A percentile compares a stretch with the other conserved stretches of the same genome.
phyloP scores from a whole-genome alignment of 2,113 vertebrate genomes.

The Lipophrys pholis region DNA sequence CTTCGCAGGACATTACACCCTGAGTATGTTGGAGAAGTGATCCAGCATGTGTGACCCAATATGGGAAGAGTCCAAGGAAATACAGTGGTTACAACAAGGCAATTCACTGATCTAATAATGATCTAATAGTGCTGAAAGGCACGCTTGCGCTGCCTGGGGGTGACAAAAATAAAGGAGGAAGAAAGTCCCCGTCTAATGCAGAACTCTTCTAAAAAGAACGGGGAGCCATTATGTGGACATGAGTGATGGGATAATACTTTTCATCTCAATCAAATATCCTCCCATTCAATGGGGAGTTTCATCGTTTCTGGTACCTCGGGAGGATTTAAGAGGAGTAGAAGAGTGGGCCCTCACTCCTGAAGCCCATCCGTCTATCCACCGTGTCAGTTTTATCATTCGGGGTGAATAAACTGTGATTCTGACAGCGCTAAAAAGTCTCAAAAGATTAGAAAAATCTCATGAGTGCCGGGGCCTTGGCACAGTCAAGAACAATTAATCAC shows the following conservation, averaged over 20 bases:
- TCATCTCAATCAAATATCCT: conserved; percentile 41
- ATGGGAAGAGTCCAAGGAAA: no score
- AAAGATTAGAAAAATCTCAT: background rate
- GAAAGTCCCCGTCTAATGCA: no score
- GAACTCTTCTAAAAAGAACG: conserved; percentile 1
- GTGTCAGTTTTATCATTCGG: conserved; percentile 32
- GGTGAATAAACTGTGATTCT: conserved; percentile 53
- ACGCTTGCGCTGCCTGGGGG: no score
- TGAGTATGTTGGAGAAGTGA: no score
- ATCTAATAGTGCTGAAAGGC: no score
- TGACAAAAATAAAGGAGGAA: no score
- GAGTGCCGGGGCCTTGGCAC: background rate
- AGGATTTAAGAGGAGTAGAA: conserved; percentile 20
- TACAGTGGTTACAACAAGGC: no score
- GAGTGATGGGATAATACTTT: conserved; percentile 37
- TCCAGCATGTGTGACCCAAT: no score
- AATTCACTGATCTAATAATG: no score
- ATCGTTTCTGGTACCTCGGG: conserved; percentile 23
- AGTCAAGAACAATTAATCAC: background rate
- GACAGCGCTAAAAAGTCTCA: conserved; percentile 7
- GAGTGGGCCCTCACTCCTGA: background rate
- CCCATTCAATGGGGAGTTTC: conserved; percentile 29
- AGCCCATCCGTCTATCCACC: conserved; percentile 20
- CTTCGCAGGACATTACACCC: no score
- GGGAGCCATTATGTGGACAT: background rate